Conservation (phyloP, 1,140 invertebrate species). For the Bombus terrestris region DNA sequence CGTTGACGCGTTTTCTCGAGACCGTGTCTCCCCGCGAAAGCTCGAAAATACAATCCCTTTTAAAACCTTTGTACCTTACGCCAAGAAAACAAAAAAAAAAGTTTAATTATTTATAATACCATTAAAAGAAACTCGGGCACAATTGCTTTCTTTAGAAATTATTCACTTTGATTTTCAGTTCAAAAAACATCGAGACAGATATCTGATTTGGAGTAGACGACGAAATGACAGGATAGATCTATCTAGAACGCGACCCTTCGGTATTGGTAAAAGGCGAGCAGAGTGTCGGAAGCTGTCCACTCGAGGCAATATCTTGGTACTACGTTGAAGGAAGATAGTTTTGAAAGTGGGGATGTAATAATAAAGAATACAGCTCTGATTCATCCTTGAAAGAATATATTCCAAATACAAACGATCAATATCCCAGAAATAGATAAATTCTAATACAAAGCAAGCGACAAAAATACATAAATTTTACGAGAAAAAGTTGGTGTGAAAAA, state of each 20-base stretch:
- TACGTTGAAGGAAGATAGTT: not conserved
- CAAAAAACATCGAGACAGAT: not conserved
- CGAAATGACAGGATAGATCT: not conserved
- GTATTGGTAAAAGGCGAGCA: not conserved
- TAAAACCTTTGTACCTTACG: too few species aligned
- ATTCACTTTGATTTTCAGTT: not conserved
- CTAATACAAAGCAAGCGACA: too few species aligned
- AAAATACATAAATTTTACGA: not conserved
- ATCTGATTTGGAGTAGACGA: slow-evolving; percentile 23
- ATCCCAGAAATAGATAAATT: not conserved
- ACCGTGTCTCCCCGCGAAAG: too few species aligned
- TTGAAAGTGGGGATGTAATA: not conserved
- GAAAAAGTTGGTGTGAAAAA: not conserved
- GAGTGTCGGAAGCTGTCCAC: not conserved
- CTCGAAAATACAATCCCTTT: too few species aligned
- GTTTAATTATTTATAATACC: too few species aligned
- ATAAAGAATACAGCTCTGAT: not conserved
- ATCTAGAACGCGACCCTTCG: too few species aligned
- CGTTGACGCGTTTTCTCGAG: too few species aligned
- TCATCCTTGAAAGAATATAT: not conserved
- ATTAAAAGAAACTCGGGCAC: too few species aligned
- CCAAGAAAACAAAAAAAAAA: too few species aligned
- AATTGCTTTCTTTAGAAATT: too few species aligned
- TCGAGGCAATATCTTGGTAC: not conserved
- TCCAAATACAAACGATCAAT: not conserved